These are phyloP conservation scores for Scaptodrosophila lebanonensis DNA, from an alignment of 1,140 invertebrate species.

Conservation along the genomic window DNA sequence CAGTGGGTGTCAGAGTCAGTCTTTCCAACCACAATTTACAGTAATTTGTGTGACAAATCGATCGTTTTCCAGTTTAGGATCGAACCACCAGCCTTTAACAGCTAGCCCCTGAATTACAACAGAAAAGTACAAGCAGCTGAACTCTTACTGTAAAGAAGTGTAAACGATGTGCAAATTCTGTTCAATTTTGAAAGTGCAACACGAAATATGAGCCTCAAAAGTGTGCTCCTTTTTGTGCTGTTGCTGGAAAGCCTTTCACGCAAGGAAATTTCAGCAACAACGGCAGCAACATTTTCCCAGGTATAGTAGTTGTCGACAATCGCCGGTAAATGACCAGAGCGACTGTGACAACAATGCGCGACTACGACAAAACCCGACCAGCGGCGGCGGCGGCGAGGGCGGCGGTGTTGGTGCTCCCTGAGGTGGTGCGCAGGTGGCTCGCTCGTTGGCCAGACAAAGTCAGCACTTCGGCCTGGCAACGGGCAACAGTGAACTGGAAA, in stretches of 20 bases:
- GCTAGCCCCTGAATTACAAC: too few relatives aligned
- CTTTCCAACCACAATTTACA: too few relatives aligned
- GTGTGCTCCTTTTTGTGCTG: too few relatives aligned
- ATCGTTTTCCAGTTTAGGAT: too few relatives aligned
- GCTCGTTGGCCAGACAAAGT: background rate
- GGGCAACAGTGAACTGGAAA: conserved; percentile 1
- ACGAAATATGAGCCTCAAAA: too few relatives aligned
- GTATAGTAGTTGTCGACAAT: background rate
- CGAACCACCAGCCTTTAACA: too few relatives aligned
- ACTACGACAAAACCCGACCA: conserved; percentile 27
- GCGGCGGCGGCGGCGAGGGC: conserved; percentile 11
- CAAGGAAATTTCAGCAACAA: conserved; percentile 14
- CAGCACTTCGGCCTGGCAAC: background rate
- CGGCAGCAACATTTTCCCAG: conserved; percentile 5
- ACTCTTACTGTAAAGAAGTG: too few relatives aligned
- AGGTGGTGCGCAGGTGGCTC: conserved; percentile 37
- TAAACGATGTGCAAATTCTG: too few relatives aligned
- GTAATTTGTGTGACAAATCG: too few relatives aligned
- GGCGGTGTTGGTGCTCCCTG: conserved; percentile 10
- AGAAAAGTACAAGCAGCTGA: too few relatives aligned
- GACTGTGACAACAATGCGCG: conserved; percentile 14
- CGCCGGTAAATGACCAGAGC: background rate
- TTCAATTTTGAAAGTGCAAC: too few relatives aligned
- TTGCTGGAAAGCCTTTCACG: conserved; percentile 41
- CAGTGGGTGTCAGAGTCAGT: too few relatives aligned